Conservation (phyloP, 2,113 vertebrate species). For the Ahaetulla prasina region DNA sequence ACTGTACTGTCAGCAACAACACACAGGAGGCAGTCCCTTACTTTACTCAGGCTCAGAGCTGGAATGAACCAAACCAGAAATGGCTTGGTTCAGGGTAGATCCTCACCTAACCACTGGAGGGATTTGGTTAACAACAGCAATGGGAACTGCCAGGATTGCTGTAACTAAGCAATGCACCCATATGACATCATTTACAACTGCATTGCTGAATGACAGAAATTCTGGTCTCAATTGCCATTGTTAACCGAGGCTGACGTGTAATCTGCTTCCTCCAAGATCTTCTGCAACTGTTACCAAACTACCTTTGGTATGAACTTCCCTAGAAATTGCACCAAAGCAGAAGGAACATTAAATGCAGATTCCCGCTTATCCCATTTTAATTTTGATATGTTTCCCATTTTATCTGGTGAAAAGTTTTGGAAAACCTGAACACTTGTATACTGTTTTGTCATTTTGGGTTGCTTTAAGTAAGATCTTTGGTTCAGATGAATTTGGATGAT, state of each 20-base stretch:
- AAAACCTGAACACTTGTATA: not conserved
- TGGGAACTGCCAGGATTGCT: not conserved
- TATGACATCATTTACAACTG: not conserved
- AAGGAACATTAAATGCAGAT: not conserved
- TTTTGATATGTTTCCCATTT: not conserved
- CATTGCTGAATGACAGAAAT: not conserved
- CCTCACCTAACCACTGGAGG: not conserved
- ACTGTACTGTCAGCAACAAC: not conserved
- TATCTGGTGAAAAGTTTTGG: not conserved
- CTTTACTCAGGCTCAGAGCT: not conserved
- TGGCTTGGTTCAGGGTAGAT: not conserved
- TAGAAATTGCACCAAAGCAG: not conserved
- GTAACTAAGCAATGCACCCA: not conserved
- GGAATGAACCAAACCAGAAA: too few species aligned
- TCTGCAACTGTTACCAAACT: not conserved
- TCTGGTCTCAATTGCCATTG: not conserved
- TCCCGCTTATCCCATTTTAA: not conserved
- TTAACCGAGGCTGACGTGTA: not conserved
- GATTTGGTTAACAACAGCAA: not conserved
- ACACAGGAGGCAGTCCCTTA: not conserved
- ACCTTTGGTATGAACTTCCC: not conserved
- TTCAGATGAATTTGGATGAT: not conserved
- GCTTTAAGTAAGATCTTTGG: not conserved
- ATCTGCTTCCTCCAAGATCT: not conserved
- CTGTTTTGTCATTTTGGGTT: not conserved